These are phyloP conservation scores for Zosterops borbonicus DNA, from an alignment of 2,113 vertebrate species.

Conservation along the genomic window DNA sequence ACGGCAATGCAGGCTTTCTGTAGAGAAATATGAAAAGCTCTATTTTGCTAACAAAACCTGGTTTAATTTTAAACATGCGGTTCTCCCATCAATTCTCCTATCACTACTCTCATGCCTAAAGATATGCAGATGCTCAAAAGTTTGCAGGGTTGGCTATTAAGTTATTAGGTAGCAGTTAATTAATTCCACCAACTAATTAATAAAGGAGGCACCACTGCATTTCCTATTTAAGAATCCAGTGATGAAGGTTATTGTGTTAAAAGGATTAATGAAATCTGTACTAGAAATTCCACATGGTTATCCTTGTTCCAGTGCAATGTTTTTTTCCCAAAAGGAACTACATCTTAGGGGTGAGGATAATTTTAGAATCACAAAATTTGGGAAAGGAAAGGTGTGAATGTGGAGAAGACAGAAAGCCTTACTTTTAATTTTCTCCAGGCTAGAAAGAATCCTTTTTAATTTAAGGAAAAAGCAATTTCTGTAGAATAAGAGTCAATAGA, in stretches of 20 bases:
- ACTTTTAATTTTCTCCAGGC: neutral
- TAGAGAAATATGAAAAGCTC: neutral
- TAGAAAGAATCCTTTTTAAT: neutral
- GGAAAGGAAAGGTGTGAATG: neutral
- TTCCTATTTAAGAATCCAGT: constrained; percentile 16
- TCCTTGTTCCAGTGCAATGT: neutral
- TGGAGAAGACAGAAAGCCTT: neutral
- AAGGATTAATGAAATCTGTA: neutral
- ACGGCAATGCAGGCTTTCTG: neutral
- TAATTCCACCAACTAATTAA: constrained; percentile 35
- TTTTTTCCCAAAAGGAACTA: neutral
- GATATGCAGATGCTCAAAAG: neutral
- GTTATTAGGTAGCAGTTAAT: constrained; percentile 19
- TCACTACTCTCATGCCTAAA: neutral
- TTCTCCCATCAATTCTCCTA: neutral
- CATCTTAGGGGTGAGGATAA: neutral
- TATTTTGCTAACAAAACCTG: neutral
- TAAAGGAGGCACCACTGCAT: neutral
- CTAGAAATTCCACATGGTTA: neutral
- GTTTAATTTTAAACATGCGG: neutral
- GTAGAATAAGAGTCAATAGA: neutral
- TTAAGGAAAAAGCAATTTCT: neutral
- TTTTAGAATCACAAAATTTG: neutral
- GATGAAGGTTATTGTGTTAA: neutral
- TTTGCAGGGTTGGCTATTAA: neutral